Evolutionary conservation across 1,140 invertebrate genomes (phyloP), one percentile per base, ranked within the genome.

Genomic region (Pseudomyrmex gracilis): DNA sequence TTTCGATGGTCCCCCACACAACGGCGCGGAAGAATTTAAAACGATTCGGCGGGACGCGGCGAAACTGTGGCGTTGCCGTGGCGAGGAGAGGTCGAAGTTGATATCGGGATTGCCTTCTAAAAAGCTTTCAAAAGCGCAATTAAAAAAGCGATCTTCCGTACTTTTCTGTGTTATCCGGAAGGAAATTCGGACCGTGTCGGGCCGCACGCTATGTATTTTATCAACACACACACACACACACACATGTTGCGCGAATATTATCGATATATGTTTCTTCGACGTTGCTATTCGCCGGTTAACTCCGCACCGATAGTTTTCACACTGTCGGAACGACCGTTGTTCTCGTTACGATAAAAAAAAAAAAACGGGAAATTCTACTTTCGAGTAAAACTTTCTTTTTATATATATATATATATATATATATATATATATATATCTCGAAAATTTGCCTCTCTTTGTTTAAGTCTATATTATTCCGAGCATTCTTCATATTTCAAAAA

Each of bases 111-210:
- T 64, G 84, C 83, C 77, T 55, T 83, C 78, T 87, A 78, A 78
- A 89, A 87, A 80, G 87, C 71, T 88, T 89, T 89, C 85, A 70
- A 89, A 77, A 83, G 86, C 34, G 84, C 84, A 88, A 89, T 89
- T 89, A 87, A 89, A 88, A 80, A 85, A 88, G 61, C 87, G 77
- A 89, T 89, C 87, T 88, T 88, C 77, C 68, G 45, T 84, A 73
- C 61, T 77, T 87, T 87, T 78, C 86, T 86, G 73, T 53, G 55
- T 87, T 87, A 87, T 22, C 43, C 66, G 66, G 71, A 87, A 87
- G 82, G 83, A 87, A 87, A 87, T 87, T 76, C 13, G 60, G 13
- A 20, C 55, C n/a, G 60, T 47, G 55, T 53, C 49, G 22, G 34
- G 2, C 47, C 17, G 7, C 15, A 5, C 71, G 17, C 49, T 20